phyloP scores from a whole-genome alignment of 1,140 invertebrate genomes.

The Macrobrachium nipponense region DNA sequence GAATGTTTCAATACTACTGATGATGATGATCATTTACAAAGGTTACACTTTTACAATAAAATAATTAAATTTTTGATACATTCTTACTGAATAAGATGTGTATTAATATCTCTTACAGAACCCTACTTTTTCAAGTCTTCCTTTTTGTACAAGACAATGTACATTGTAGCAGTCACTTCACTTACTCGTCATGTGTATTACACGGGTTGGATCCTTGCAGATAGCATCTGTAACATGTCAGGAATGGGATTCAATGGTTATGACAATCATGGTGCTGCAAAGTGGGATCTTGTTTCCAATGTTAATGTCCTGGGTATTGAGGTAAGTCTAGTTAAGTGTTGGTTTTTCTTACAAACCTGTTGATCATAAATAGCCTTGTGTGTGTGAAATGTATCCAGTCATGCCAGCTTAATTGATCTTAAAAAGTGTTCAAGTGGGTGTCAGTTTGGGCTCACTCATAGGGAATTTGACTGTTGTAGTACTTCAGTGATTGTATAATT shows the following conservation, averaged over 20 bases:
- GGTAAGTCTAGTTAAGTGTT: conserved; percentile 72
- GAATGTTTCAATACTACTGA: no score
- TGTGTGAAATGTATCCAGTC: no score
- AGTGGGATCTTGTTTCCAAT: conserved; percentile 92
- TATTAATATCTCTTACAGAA: conserved; percentile 24
- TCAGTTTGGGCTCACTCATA: no score
- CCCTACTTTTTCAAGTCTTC: conserved; percentile 39
- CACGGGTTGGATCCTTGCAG: conserved; percentile 94
- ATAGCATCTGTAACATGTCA: conserved; percentile 93
- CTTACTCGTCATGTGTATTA: conserved; percentile 93
- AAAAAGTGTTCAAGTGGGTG: no score
- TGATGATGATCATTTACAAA: no score
- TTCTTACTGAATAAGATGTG: neutral
- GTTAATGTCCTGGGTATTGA: conserved; percentile 91
- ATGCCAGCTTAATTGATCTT: no score
- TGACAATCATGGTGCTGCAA: conserved; percentile 76
- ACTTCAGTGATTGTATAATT: no score
- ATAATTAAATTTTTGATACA: conserved; percentile 72
- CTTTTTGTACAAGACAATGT: conserved; percentile 78
- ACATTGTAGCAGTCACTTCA: conserved; percentile 81
- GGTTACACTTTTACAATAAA: conserved; percentile 73
- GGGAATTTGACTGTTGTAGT: no score
- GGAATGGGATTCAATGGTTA: conserved; percentile 92
- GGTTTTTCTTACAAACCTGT: neutral
- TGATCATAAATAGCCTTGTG: neutral